phyloP scores from a whole-genome alignment of 2,797 vertebrate species.

The Sebastes kiyomatsui region DNA sequence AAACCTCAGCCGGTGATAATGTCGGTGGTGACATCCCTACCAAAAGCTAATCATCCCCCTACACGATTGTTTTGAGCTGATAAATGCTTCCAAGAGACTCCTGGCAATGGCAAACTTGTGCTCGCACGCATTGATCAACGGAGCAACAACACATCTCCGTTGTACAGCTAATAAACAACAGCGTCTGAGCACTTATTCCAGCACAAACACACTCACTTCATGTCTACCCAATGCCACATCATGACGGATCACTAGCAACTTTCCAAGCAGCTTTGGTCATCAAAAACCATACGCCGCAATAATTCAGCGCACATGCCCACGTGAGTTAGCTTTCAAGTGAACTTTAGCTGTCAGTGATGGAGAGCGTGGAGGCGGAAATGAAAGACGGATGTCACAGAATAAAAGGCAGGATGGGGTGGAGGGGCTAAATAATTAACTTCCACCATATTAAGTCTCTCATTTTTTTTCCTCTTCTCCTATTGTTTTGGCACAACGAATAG shows the following conservation, averaged over 20 bases:
- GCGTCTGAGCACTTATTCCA: background rate
- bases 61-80: constrained; percentile 27
- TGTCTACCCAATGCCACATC: constrained; percentile 34
- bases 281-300: constrained; percentile 40
- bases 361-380: constrained; percentile 32
- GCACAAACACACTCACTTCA: constrained; percentile 23
- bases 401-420: constrained; percentile 11
- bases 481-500: constrained; percentile 58
- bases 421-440: constrained; percentile 66
- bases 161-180: constrained; percentile 10
- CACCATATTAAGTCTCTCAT: constrained; percentile 56
- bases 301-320: constrained; percentile 17
- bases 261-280: constrained; percentile 72
- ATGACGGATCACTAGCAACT: constrained; percentile 64
- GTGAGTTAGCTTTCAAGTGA: constrained; percentile 30
- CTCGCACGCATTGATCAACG: constrained; percentile 42
- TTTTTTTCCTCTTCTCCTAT: constrained; percentile 27
- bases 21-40: constrained; percentile 41
- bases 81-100: constrained; percentile 30
- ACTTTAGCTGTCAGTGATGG: constrained; percentile 55
- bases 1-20: constrained; percentile 41
- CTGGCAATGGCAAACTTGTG: constrained; percentile 16
- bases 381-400: constrained; percentile 37
- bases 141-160: background rate
- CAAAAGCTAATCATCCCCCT: constrained; percentile 32